A percentile compares a stretch with the other conserved stretches of the same genome.
Evolutionary conservation across 2,797 vertebrate genomes (phyloP).

Genomic region (Chlorospingus semifuscus): DNA sequence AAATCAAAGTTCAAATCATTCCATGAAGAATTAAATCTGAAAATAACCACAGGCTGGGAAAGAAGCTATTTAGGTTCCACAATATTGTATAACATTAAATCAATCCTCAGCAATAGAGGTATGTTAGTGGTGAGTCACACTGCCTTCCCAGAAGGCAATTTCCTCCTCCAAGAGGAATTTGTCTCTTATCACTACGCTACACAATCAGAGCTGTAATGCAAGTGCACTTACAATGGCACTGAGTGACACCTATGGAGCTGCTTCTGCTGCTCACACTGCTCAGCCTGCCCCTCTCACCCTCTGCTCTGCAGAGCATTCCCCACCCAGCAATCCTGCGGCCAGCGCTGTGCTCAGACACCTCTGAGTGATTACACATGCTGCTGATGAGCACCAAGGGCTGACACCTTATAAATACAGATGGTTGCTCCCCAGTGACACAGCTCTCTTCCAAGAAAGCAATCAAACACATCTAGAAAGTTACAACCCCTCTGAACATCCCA

Average conservation of each 20-base stretch:
- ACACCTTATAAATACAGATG: neutral
- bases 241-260: neutral
- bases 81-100: neutral
- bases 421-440: neutral
- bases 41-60: neutral
- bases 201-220: neutral
- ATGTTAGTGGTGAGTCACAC: neutral
- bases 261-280: neutral
- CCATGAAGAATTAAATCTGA: neutral
- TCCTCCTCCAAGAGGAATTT: neutral
- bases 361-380: neutral
- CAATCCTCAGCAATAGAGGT: neutral
- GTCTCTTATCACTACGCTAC: fast-evolving
- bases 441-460: neutral
- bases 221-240: neutral
- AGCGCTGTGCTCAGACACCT: neutral
- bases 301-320: neutral
- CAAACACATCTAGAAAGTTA: conserved; percentile 1
- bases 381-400: neutral
- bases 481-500: neutral
- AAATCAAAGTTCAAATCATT: neutral
- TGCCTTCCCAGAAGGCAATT: neutral
- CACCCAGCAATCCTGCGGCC: neutral
- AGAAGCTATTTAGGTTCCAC: neutral
- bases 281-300: neutral